A percentile compares a stretch with the other conserved stretches of the same genome.
These are phyloP conservation scores for Perodicticus potto DNA, from an alignment of 2,797 vertebrate species.

Conservation along the genomic window DNA sequence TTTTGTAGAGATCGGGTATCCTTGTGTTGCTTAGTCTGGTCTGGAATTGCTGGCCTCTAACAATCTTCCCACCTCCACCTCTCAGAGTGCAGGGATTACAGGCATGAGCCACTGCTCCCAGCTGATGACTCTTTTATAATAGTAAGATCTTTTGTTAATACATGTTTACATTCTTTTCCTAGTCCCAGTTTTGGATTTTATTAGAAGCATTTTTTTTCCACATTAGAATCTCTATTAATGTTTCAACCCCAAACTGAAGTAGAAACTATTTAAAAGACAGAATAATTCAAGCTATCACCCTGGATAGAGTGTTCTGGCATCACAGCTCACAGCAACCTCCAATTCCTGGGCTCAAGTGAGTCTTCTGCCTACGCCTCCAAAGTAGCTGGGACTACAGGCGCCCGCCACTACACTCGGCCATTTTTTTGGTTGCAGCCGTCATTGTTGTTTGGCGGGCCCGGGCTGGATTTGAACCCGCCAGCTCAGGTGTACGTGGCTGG, in stretches of 20 bases:
- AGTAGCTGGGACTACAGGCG: too few species aligned
- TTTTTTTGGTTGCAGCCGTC: too few species aligned
- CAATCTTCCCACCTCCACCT: background rate
- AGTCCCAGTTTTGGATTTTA: conserved; percentile 65
- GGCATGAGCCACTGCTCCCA: background rate
- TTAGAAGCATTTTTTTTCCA: conserved; percentile 25
- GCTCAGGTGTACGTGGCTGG: too few species aligned
- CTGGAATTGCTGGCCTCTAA: background rate
- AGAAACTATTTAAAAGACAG: conserved; percentile 32
- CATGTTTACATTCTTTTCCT: conserved; percentile 58
- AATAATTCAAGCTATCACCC: too few species aligned
- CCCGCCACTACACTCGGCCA: too few species aligned
- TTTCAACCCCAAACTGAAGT: conserved; percentile 53
- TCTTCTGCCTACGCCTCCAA: too few species aligned
- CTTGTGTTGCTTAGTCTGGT: background rate
- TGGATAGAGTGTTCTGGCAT: too few species aligned
- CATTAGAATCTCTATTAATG: conserved; percentile 70
- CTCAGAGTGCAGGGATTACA: background rate
- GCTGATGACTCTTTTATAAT: background rate
- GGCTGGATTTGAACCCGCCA: too few species aligned
- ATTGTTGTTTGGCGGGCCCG: too few species aligned
- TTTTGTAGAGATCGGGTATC: background rate
- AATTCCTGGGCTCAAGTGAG: too few species aligned
- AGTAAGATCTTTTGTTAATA: conserved; percentile 48
- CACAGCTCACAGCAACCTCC: too few species aligned